phyloP scores from a whole-genome alignment of 2,888 invertebrate species.

The Chymomyza fuscimana region DNA sequence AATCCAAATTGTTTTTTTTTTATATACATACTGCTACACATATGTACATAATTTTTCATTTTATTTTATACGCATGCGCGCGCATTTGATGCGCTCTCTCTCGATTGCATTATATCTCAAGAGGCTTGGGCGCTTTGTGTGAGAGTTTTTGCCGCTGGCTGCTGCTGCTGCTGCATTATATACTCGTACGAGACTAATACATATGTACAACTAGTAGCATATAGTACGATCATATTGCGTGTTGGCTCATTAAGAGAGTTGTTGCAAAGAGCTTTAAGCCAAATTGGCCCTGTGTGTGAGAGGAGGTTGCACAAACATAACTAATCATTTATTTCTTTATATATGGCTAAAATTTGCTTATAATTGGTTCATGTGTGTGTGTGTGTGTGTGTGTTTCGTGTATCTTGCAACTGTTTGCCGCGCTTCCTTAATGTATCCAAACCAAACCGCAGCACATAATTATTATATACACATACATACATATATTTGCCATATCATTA shows the following conservation, averaged over 20 bases:
- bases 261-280: background rate
- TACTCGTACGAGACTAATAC: no score
- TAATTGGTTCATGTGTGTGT: background rate
- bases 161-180: no score
- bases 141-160: no score
- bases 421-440: slow-evolving; percentile 4
- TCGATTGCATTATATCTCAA: background rate
- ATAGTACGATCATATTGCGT: background rate
- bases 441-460: background rate
- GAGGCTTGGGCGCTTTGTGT: no score
- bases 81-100: background rate
- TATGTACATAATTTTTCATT: background rate
- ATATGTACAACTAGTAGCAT: no score
- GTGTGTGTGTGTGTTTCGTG: background rate
- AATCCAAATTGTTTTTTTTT: background rate
- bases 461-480: background rate
- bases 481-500: background rate
- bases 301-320: background rate
- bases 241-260: background rate
- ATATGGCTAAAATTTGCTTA: background rate
- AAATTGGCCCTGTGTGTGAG: background rate
- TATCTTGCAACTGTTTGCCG: background rate
- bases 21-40: no score
- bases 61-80: slow-evolving; percentile 3
- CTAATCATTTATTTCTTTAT: slow-evolving; percentile 1